These are phyloP conservation scores for Liparis tanakae DNA, from an alignment of 2,797 vertebrate species.

Conservation along the genomic window DNA sequence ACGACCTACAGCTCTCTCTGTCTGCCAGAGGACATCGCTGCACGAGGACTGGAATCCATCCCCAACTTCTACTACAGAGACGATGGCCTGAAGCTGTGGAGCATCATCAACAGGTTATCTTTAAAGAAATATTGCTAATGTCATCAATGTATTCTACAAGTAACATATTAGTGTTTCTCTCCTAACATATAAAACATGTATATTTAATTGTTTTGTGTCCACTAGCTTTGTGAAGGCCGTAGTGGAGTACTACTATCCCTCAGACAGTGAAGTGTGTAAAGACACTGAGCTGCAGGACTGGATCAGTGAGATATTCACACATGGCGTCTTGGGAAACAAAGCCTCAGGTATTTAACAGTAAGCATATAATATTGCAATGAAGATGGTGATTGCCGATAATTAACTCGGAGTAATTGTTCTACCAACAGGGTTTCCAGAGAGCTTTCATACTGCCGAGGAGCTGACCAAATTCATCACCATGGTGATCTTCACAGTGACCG, in stretches of 20 bases:
- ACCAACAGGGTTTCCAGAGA: constrained; percentile 52
- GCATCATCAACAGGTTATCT: constrained; percentile 52
- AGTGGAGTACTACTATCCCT: constrained; percentile 51
- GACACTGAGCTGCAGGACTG: constrained; percentile 68
- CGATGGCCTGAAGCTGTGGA: constrained; percentile 78
- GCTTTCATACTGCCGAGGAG: constrained; percentile 59
- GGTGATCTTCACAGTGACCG: constrained; percentile 74
- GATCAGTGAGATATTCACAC: constrained; percentile 63
- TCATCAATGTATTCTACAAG: background rate
- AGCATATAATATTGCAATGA: background rate
- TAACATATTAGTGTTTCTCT: background rate
- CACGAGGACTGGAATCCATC: constrained; percentile 75
- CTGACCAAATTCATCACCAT: constrained; percentile 75
- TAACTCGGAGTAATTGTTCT: background rate
- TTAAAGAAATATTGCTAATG: background rate
- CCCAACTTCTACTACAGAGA: constrained; percentile 80
- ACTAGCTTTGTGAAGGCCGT: constrained; percentile 50
- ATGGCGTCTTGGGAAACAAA: constrained; percentile 54
- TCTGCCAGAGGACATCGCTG: constrained; percentile 71
- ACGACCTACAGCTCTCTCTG: constrained; percentile 73
- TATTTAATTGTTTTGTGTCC: background rate
- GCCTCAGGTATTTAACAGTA: constrained; percentile 28
- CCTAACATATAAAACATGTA: background rate
- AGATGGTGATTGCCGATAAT: background rate
- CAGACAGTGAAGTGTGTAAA: constrained; percentile 47